These are phyloP conservation scores for Procambarus clarkii DNA, from an alignment of 1,140 invertebrate genomes.

Conservation along the genomic window DNA sequence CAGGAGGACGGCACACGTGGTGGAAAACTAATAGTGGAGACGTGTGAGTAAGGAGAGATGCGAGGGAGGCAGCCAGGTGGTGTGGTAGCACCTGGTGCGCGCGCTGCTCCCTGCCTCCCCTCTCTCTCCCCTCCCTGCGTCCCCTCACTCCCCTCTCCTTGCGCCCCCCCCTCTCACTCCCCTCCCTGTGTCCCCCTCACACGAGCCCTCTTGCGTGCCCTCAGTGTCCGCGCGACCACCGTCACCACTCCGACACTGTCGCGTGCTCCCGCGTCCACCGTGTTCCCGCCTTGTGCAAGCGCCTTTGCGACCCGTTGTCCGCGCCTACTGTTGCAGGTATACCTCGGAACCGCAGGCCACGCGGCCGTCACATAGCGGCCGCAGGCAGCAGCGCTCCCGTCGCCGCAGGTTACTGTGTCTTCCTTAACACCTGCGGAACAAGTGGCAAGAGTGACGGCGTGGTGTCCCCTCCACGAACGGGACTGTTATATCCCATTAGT, in stretches of 20 bases:
- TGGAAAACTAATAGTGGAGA: too few species aligned
- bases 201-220: background rate
- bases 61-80: background rate
- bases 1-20: too few species aligned
- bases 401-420: background rate
- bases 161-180: too few species aligned
- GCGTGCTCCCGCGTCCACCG: background rate
- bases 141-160: background rate
- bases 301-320: background rate
- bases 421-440: background rate
- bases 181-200: background rate
- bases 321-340: background rate
- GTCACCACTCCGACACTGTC: background rate
- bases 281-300: background rate
- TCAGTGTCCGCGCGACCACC: conserved; percentile 2
- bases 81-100: background rate
- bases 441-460: background rate
- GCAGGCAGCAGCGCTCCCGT: background rate
- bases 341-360: background rate
- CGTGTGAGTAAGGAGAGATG: too few species aligned
- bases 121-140: background rate
- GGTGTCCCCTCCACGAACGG: background rate
- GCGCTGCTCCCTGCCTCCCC: background rate
- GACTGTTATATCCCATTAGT: background rate
- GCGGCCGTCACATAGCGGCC: background rate